Evolutionary conservation across 2,888 invertebrate species (phyloP).

Genomic region (Cistogaster globosa): DNA sequence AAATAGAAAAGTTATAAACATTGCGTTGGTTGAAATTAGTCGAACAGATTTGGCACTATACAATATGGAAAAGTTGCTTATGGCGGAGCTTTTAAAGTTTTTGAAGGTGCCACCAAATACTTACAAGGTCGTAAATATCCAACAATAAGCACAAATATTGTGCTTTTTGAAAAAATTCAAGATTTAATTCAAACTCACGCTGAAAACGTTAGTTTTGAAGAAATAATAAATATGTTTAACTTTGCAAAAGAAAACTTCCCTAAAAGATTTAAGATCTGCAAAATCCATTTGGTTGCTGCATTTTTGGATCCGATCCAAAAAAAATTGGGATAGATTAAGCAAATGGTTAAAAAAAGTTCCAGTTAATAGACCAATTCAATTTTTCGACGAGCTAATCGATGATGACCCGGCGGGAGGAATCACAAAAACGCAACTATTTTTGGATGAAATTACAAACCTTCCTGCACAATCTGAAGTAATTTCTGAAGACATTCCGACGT

Average conservation of each 20-base stretch:
- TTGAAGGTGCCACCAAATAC: background rate
- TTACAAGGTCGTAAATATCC: conserved; percentile 9
- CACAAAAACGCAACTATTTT: background rate
- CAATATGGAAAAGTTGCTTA: background rate
- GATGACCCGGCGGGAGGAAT: background rate
- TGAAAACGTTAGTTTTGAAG: background rate
- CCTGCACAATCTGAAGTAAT: background rate
- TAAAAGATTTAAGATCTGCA: background rate
- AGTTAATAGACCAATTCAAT: background rate
- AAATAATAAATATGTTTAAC: background rate
- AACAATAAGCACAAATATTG: conserved; percentile 12
- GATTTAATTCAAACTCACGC: background rate
- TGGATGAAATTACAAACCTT: background rate
- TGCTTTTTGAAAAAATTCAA: background rate
- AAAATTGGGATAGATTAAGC: conserved; percentile 2
- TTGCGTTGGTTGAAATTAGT: conserved; percentile 18
- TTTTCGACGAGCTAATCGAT: background rate
- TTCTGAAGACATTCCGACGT: background rate
- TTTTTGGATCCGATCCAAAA: conserved; percentile 5
- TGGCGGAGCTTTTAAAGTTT: conserved; percentile 23
- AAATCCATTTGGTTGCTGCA: conserved; percentile 4
- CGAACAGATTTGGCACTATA: background rate
- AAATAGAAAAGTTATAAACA: conserved; percentile 27
- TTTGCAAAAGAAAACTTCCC: background rate
- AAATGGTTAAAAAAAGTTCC: no score